These are phyloP conservation scores for Heliconius cydno DNA, from an alignment of 2,888 invertebrate genomes.

Conservation along the genomic window DNA sequence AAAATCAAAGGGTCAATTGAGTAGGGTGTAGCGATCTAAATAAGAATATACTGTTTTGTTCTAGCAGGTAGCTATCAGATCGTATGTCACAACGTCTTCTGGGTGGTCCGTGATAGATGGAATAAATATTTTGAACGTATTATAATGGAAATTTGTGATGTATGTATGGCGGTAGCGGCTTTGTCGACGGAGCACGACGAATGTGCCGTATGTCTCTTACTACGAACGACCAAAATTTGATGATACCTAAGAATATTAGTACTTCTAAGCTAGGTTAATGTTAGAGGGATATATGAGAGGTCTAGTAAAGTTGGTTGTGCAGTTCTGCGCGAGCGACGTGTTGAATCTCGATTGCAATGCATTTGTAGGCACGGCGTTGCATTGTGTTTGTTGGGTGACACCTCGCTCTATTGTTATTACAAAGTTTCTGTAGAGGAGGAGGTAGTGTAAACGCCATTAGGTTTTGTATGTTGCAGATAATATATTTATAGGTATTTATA, in stretches of 20 bases:
- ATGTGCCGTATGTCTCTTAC: conserved; percentile 61
- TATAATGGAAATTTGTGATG: conserved; percentile 78
- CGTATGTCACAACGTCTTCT: conserved; percentile 67
- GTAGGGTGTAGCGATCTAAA: conserved; percentile 58
- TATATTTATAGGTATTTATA: conserved; percentile 21
- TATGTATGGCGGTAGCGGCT: conserved; percentile 63
- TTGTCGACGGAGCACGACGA: conserved; percentile 74
- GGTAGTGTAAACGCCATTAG: conserved; percentile 40
- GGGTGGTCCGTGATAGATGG: conserved; percentile 79
- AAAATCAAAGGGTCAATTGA: conserved; percentile 46
- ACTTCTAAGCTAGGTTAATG: conserved; percentile 17
- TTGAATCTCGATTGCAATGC: conserved; percentile 66
- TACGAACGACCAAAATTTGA: conserved; percentile 49
- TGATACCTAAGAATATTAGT: conserved; percentile 47
- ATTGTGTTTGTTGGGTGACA: conserved; percentile 56
- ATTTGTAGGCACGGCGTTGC: conserved; percentile 61
- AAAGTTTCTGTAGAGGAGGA: conserved; percentile 37
- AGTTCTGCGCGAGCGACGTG: conserved; percentile 60
- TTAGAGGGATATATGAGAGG: conserved; percentile 44
- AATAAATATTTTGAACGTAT: conserved; percentile 78
- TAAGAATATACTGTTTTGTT: conserved; percentile 70
- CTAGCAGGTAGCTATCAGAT: conserved; percentile 76
- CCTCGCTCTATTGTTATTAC: conserved; percentile 51
- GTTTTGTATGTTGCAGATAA: conserved; percentile 21
- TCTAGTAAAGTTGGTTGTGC: conserved; percentile 55